These are phyloP conservation scores for Trichechus manatus DNA, from an alignment of 2,113 vertebrate species.

Conservation along the genomic window DNA sequence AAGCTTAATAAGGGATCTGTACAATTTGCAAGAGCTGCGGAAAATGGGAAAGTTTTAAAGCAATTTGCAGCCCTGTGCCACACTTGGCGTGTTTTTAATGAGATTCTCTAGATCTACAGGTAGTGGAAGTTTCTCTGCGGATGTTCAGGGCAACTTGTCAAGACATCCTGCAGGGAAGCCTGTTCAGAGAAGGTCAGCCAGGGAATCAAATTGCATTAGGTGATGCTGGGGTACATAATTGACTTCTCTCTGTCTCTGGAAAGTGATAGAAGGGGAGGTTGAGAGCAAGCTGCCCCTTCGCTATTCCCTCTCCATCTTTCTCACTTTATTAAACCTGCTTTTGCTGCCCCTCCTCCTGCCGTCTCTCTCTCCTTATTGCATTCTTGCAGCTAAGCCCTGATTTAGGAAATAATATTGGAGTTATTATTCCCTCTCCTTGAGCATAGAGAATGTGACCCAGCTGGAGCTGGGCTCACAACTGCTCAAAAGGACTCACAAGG, in stretches of 20 bases:
- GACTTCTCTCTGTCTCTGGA: slow-evolving; percentile 84
- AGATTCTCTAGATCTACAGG: slow-evolving; percentile 83
- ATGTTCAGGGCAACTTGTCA: slow-evolving; percentile 81
- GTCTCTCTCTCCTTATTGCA: background rate
- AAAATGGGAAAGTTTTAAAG: slow-evolving; percentile 78
- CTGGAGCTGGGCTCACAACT: no score
- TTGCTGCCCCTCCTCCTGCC: background rate
- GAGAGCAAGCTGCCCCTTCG: slow-evolving; percentile 44
- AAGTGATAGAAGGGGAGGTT: slow-evolving; percentile 80
- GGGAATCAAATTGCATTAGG: slow-evolving; percentile 80
- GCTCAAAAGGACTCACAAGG: no score
- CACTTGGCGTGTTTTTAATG: slow-evolving; percentile 84
- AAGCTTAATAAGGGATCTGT: slow-evolving; percentile 75
- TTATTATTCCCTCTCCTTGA: no score
- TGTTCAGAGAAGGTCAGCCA: slow-evolving; percentile 83
- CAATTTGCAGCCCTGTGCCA: slow-evolving; percentile 84
- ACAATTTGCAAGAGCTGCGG: slow-evolving; percentile 57
- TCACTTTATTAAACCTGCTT: slow-evolving; percentile 81
- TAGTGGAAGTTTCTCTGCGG: slow-evolving; percentile 86
- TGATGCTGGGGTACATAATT: slow-evolving; percentile 84
- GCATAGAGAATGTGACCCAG: no score
- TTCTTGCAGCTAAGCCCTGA: slow-evolving; percentile 48
- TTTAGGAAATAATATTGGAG: no score
- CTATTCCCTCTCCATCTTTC: slow-evolving; percentile 69
- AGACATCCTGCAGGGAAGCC: slow-evolving; percentile 82